Conservation (phyloP, 2,888 invertebrate genomes). For the Netelia fuscicornis region DNA sequence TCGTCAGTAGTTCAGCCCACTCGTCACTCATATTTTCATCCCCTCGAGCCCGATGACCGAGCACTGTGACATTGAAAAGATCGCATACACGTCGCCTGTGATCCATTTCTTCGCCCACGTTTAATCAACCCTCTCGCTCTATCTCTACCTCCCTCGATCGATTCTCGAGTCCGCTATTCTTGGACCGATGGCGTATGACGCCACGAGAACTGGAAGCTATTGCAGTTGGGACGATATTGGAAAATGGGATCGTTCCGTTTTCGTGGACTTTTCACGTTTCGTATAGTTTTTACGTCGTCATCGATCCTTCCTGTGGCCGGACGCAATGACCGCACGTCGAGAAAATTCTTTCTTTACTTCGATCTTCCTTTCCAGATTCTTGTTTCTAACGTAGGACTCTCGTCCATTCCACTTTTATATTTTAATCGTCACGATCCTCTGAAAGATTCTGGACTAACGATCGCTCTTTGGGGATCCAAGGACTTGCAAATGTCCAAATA, state of each 20-base stretch:
- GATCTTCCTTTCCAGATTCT: too few relatives aligned
- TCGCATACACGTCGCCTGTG: neutral
- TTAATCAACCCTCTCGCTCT: neutral
- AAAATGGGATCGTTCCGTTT: too few relatives aligned
- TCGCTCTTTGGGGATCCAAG: neutral
- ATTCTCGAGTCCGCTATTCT: neutral
- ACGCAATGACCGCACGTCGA: too few relatives aligned
- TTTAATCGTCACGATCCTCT: neutral
- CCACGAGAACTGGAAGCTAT: neutral
- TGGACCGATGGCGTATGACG: neutral
- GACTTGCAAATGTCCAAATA: neutral
- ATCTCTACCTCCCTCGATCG: neutral
- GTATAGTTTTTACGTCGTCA: too few relatives aligned
- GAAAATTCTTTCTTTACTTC: too few relatives aligned
- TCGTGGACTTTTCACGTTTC: too few relatives aligned
- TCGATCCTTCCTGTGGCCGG: too few relatives aligned
- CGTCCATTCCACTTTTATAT: too few relatives aligned
- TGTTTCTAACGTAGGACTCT: too few relatives aligned
- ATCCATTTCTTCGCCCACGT: neutral
- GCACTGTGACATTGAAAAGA: neutral
- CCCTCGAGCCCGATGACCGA: too few relatives aligned
- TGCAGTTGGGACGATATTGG: neutral
- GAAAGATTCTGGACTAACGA: neutral
- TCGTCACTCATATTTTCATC: too few relatives aligned
- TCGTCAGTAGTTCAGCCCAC: too few relatives aligned